phyloP scores from a whole-genome alignment of 2,888 invertebrate genomes.

The Eremobia ochroleuca region DNA sequence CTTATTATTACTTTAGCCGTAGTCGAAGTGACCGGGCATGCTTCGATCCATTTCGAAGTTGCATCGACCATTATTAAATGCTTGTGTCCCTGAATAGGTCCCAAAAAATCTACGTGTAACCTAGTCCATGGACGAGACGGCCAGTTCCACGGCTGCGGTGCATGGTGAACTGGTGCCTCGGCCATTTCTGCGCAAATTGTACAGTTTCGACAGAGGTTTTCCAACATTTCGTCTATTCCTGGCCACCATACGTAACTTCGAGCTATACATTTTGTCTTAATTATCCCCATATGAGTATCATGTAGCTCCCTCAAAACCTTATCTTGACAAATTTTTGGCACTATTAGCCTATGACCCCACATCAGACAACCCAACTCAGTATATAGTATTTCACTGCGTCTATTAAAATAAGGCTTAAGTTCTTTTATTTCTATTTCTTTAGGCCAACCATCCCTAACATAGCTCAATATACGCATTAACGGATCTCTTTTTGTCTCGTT shows the following conservation, averaged over 20 bases:
- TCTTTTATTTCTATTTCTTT: not conserved
- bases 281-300: too few relatives aligned
- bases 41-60: not conserved
- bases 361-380: not conserved
- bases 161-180: not conserved
- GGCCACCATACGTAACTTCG: too few relatives aligned
- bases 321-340: too few relatives aligned
- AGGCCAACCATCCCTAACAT: not conserved
- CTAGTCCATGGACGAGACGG: not conserved
- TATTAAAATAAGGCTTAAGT: not conserved
- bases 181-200: not conserved
- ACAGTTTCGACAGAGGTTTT: not conserved
- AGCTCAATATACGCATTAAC: too few relatives aligned
- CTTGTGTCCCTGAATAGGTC: too few relatives aligned
- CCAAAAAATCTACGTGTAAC: too few relatives aligned
- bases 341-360: not conserved
- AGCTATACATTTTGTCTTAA: too few relatives aligned
- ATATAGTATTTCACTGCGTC: not conserved
- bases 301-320: too few relatives aligned
- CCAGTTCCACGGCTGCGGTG: slow-evolving; percentile 4
- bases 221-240: not conserved
- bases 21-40: not conserved
- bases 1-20: not conserved
- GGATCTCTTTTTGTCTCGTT: too few relatives aligned
- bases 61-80: not conserved